Evolutionary conservation across 2,888 invertebrate genomes (phyloP), one percentile per base, ranked within the genome.

Genomic region (Cerastoderma edule): DNA sequence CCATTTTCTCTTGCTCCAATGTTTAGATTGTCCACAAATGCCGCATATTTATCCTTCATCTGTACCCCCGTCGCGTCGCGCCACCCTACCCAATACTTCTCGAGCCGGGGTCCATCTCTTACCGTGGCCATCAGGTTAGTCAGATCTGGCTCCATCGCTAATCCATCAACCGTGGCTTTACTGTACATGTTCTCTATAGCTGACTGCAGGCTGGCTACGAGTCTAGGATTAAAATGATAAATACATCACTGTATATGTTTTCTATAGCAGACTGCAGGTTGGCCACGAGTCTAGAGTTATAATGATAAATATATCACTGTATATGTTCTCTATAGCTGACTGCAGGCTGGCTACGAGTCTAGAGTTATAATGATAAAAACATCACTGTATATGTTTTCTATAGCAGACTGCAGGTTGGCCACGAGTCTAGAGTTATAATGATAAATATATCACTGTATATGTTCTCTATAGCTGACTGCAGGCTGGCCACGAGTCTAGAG

Each of bases 61-160:
- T 95, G 95, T 0, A 95, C 96, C 0, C 97, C 97, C 0, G 96
- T 95, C 75, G 95, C 95, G 73, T 97, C 96, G 77, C 97, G 94
- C 95, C 96, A 97, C 67, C 95, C 95, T 86, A 94, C 94, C 97
- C 97, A 98, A 0, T 96, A 95, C 86, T 96, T 95, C 24, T 95
- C 88, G 60, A 97, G 92, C 87, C 96, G 96, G n/a, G 95, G 95
- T 76, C 96, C 96, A 84, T 96, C 95, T 78, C 95, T 79, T 27
- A 85, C 85, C 2, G 80, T 64, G 0, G 88, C 84, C 88, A 92
- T 89, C 22, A 89, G 65, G 5, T 84, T 35, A 0, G 81, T 76
- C n/a, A 92, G 72, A 39, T 88, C 88, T 27, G 93, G 93, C 35
- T 89, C 88, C 46, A 89, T 54, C 0, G 63, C 56, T 19, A 60